A percentile compares a stretch with the other conserved stretches of the same genome.
Conservation (phyloP, 2,888 invertebrate genomes). For the Xestia ashworthii region DNA sequence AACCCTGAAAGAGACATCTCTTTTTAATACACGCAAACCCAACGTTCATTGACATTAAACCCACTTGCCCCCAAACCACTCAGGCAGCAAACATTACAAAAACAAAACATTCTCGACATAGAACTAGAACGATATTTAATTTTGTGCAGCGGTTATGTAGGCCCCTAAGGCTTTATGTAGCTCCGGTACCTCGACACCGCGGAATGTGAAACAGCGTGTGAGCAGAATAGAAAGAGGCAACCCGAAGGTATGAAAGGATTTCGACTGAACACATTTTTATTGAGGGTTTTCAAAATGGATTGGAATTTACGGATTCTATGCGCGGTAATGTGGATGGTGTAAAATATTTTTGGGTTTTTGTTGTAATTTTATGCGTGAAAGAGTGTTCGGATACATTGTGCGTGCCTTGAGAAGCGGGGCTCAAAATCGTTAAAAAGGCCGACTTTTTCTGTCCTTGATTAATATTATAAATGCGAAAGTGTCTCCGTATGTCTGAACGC, state of each 20-base stretch:
- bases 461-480: not conserved
- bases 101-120: conserved; percentile 33
- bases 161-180: conserved; percentile 60
- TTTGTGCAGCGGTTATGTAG: conserved; percentile 70
- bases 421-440: not conserved
- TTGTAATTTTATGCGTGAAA: conserved; percentile 9
- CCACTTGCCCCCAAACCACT: not conserved
- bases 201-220: conserved; percentile 76
- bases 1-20: not conserved
- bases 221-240: conserved; percentile 72
- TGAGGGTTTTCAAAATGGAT: conserved; percentile 58
- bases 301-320: conserved; percentile 62
- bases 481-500: not conserved
- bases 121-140: conserved; percentile 70
- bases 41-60: not conserved
- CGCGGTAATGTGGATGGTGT: conserved; percentile 48
- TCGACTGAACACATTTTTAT: conserved; percentile 63
- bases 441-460: not conserved
- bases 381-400: not conserved
- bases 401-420: not conserved
- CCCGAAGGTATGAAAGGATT: conserved; percentile 65
- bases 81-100: conserved; percentile 30
- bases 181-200: conserved; percentile 69
- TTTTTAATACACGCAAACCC: not conserved
- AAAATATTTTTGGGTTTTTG: conserved; percentile 45